Base-by-base conservation (phyloP, 2,888 invertebrate genomes). In the Neocrepidodera transversa region DNA sequence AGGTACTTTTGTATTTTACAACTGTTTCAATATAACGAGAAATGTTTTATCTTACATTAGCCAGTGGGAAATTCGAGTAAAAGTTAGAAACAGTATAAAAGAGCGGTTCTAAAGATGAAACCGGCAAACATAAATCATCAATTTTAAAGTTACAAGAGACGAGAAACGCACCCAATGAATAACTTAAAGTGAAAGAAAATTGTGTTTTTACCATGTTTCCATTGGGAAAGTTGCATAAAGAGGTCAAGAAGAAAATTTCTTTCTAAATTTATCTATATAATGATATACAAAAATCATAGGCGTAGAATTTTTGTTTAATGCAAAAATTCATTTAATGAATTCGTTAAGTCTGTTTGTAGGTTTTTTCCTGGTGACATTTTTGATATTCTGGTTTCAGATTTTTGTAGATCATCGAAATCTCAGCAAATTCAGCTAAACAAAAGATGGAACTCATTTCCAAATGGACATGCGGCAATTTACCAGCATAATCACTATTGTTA, bases 121-220 rank as follows among this genome's bases (percentile, higher is more conserved):
- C 48, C 48, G 35, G 13, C 3, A 48, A 17, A 11, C 18, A 48
- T 48, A 35, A 48, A 48, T 48, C 32, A 48, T 48, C 48, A 48
- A 35, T 32, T 48, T 48, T n/a, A 35, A 48, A 48, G 32, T 48
- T 48, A 43, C 20, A 23, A 23, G 43, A 23, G 23, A 13, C 14
- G 23, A 43, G 20, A 43, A 43, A 43, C 43, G 43, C 43, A 43
- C 43, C 26, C 43, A 43, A 43, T 43, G 43, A 43, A 43, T 43
- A 43, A 43, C 20, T 43, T 26, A 43, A 18, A 43, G 32, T 43
- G n/a, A 43, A 43, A 43, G 20, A 43, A 43, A 43, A 23, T 43
- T n/a, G 43, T 43, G 43, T 43, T 43, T 26, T 13, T 10, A 6
- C 43, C n/a, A 2, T 10, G 42, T 42, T 10, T 5, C 42, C 42